These are phyloP conservation scores for Halcyon senegalensis DNA, from an alignment of 2,113 vertebrate genomes.

Conservation along the genomic window DNA sequence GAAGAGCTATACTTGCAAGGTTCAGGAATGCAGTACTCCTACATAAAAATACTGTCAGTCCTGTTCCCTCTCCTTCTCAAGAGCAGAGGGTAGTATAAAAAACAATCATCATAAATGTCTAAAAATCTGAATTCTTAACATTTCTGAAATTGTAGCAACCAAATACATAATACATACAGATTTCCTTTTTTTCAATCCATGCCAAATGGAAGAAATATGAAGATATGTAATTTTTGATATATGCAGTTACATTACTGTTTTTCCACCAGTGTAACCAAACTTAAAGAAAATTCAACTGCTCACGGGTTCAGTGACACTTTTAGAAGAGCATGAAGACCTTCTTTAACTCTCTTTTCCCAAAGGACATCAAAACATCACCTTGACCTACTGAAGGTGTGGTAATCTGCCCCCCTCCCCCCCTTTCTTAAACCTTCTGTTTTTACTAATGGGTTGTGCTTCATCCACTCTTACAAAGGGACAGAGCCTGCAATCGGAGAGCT, in stretches of 20 bases:
- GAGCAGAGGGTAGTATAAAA: background rate
- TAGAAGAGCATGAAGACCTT: background rate
- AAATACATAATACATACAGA: background rate
- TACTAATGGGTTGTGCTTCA: background rate
- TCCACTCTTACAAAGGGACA: background rate
- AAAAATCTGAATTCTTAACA: background rate
- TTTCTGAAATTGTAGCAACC: background rate
- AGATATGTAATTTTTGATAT: background rate
- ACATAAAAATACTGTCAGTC: background rate
- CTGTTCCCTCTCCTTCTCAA: background rate
- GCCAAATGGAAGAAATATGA: background rate
- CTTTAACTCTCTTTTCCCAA: background rate
- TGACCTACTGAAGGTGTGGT: background rate
- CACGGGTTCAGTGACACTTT: background rate
- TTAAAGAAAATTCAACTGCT: background rate
- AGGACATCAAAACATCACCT: background rate
- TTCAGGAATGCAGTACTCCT: background rate
- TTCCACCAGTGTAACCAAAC: background rate
- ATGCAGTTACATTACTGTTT: background rate
- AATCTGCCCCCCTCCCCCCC: background rate
- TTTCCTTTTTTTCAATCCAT: background rate
- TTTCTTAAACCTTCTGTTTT: background rate
- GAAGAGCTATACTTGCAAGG: background rate
- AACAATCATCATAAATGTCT: background rate
- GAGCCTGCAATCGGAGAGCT: background rate